A percentile compares a stretch with the other conserved stretches of the same genome.
Evolutionary conservation across 1,140 invertebrate species (phyloP).

Genomic region (Venustaconcha ellipsiformis): DNA sequence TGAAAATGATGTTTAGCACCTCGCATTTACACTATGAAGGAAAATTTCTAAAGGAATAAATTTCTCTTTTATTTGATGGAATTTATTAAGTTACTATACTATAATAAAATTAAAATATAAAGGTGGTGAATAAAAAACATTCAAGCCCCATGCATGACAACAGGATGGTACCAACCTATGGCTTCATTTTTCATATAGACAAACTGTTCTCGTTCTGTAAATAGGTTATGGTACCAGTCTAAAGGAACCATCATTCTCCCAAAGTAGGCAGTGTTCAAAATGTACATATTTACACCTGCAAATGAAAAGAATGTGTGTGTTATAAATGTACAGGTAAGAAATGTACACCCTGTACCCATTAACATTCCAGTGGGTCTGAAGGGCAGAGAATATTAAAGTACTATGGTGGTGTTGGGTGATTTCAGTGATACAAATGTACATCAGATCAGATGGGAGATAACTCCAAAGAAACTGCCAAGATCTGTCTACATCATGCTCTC

Average conservation of each 20-base stretch:
- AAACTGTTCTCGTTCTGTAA: conserved; percentile 80
- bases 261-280: conserved; percentile 86
- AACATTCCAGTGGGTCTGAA: not conserved
- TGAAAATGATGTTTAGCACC: no score
- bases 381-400: not conserved
- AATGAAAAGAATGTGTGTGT: conserved; percentile 6
- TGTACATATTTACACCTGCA: conserved; percentile 75
- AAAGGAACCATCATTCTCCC: conserved; percentile 88
- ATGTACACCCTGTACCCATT: not conserved
- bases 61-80: no score
- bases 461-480: no score
- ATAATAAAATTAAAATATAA: no score
- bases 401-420: not conserved
- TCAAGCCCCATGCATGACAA: no score
- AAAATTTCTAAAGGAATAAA: no score
- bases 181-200: conserved; percentile 84
- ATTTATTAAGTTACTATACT: no score
- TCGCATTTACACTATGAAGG: no score
- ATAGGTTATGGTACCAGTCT: conserved; percentile 77
- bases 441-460: not conserved
- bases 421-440: not conserved
- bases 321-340: not conserved
- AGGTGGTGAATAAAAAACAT: no score
- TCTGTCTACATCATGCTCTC: no score
- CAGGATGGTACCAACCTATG: conserved; percentile 71